These are phyloP conservation scores for Conops quadrifasciatus DNA, from an alignment of 2,888 invertebrate genomes.

Conservation along the genomic window DNA sequence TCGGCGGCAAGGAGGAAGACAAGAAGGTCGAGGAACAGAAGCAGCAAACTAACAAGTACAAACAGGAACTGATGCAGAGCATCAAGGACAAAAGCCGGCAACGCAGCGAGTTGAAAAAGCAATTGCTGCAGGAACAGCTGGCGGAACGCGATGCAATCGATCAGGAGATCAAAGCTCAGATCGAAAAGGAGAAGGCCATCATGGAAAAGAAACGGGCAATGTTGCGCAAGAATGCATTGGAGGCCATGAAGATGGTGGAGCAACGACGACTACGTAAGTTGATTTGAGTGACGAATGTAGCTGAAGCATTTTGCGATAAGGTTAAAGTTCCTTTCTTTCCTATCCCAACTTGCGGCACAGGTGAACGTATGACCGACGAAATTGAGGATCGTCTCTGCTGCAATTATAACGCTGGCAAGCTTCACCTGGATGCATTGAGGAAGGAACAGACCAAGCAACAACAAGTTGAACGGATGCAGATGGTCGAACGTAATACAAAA, in stretches of 20 bases:
- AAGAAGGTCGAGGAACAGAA: slow-evolving; percentile 58
- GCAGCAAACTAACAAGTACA: slow-evolving; percentile 52
- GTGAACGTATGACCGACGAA: slow-evolving; percentile 59
- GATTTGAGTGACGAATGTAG: neutral
- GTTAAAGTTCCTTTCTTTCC: too few species aligned
- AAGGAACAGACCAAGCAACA: slow-evolving; percentile 57
- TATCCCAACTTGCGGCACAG: slow-evolving; percentile 37
- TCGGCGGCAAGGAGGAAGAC: slow-evolving; percentile 53
- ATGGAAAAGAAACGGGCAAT: slow-evolving; percentile 51
- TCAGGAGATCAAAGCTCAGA: slow-evolving; percentile 57
- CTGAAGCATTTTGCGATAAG: neutral
- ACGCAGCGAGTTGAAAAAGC: slow-evolving; percentile 46
- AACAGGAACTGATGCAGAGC: slow-evolving; percentile 53
- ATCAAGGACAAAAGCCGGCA: slow-evolving; percentile 55
- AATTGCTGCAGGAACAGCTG: slow-evolving; percentile 47
- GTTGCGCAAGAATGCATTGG: slow-evolving; percentile 54
- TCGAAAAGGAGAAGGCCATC: slow-evolving; percentile 58
- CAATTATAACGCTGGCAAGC: slow-evolving; percentile 66
- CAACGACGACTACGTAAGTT: slow-evolving; percentile 53
- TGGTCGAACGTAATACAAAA: slow-evolving; percentile 66
- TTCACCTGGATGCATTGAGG: slow-evolving; percentile 63
- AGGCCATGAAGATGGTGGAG: slow-evolving; percentile 57
- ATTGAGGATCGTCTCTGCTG: slow-evolving; percentile 65
- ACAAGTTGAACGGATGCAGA: slow-evolving; percentile 64
- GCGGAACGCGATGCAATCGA: slow-evolving; percentile 52